phyloP scores from a whole-genome alignment of 2,888 invertebrate genomes.

The Plutella xylostella region DNA sequence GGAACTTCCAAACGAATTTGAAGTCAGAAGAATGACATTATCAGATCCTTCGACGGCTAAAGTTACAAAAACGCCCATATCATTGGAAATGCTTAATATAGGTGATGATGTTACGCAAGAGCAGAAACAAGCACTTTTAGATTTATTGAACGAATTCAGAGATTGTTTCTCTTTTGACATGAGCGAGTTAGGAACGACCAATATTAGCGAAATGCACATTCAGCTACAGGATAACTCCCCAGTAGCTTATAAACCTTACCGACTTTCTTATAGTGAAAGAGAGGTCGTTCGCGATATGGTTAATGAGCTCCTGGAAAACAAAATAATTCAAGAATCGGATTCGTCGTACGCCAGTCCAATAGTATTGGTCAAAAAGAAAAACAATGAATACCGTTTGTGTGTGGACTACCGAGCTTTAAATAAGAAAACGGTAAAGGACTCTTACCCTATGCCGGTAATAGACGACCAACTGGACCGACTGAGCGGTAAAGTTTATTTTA shows the following conservation, averaged over 20 bases:
- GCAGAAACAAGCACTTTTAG: background rate
- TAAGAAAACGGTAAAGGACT: slow-evolving; percentile 22
- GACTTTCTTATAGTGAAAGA: slow-evolving; percentile 11
- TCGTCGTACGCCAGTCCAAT: slow-evolving; percentile 22
- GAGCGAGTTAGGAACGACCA: background rate
- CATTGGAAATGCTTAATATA: background rate
- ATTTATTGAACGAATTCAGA: background rate
- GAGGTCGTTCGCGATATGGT: slow-evolving; percentile 9
- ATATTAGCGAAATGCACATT: slow-evolving; percentile 2
- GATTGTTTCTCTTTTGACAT: slow-evolving; percentile 1
- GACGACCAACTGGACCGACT: slow-evolving; percentile 26
- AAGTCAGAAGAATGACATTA: no score
- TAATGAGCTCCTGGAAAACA: slow-evolving; percentile 5
- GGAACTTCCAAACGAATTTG: background rate
- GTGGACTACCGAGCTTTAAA: slow-evolving; percentile 17
- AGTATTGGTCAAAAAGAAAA: no score
- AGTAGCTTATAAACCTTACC: slow-evolving; percentile 9
- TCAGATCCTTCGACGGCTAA: no score
- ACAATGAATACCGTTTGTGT: slow-evolving; percentile 21
- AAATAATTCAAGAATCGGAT: background rate
- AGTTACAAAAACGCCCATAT: no score
- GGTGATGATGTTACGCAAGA: background rate
- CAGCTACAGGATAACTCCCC: slow-evolving; percentile 10
- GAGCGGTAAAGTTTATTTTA: slow-evolving; percentile 21
- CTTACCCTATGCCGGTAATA: slow-evolving; percentile 23